Evolutionary conservation across 2,113 vertebrate genomes (phyloP), one percentile per base, ranked within the genome.

Genomic region (Bombycilla garrulus): DNA sequence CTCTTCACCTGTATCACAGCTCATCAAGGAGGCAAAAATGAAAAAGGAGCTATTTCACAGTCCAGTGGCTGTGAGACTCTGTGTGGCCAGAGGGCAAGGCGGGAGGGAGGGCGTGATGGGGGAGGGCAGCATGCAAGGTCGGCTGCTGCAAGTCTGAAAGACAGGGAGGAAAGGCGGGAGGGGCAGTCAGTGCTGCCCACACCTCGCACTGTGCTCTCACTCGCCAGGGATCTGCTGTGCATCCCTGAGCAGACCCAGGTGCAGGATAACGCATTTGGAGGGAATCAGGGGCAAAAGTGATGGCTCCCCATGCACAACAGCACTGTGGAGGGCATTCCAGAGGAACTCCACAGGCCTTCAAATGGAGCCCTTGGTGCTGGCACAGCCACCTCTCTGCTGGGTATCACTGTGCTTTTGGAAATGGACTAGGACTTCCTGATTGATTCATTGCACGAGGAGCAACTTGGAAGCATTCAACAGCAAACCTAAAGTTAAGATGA

Each of bases 31-130:
- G 72, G 64, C 60, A 70, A 36, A 74, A 48, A 31, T 0, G 1
- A n/a, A 66, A 78, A 62, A 86, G 48, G 56, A 88, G 69, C 86
- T 92, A 88, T 96, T 96, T 95, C 95, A 93, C 94, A 86, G 92
- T n/a, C 88, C 82, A 35, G 76, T 73, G 86, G 38, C 82, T 33
- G 40, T 18, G 67, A 73, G 86, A 58, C 19, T 64, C 24, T 53
- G 79, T 15, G 45, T 12, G 58, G 76, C 67, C 7, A 1, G 71
- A 87, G 81, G 77, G 51, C 6, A 4, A 90, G 62, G 74, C 1
- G 1, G 47, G 51, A 70, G 1, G 47, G 51, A 70, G 64, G 58
- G 45, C 6, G 3, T 10, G 74, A 23, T 2, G 58, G 36, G n/a
- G 67, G 47, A 77, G 66, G 48, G 74, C 61, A 61, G 54, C 31